phyloP scores from a whole-genome alignment of 2,113 vertebrate species.

The Crotalus horridus region DNA sequence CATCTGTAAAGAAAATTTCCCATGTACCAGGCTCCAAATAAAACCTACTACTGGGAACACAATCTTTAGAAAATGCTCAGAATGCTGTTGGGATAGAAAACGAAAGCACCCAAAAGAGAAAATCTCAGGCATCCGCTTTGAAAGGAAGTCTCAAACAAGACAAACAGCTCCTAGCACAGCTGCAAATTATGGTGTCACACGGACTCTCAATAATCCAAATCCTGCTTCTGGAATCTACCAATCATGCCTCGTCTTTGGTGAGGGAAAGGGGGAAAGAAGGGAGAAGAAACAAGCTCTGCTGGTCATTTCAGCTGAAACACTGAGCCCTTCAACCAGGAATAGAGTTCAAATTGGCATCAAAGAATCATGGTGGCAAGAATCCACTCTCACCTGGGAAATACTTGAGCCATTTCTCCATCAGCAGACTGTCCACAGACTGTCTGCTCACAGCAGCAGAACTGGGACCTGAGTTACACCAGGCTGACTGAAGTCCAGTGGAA shows the following conservation, averaged over 20 bases:
- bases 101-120: not conserved
- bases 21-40: not conserved
- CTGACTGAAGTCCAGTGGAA: constrained; percentile 32
- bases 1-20: not conserved
- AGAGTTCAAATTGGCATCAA: not conserved
- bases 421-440: constrained; percentile 63
- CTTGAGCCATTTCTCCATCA: constrained; percentile 77
- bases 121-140: not conserved
- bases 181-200: not conserved
- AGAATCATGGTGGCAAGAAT: not conserved
- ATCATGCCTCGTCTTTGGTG: not conserved
- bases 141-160: not conserved
- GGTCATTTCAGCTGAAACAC: not conserved
- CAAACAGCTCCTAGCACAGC: not conserved
- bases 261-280: not conserved
- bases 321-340: not conserved
- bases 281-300: not conserved
- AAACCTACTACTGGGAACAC: not conserved
- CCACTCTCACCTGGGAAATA: constrained; percentile 80
- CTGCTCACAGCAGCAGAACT: not conserved
- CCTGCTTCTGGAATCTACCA: not conserved
- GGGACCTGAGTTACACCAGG: constrained; percentile 50
- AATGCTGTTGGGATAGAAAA: not conserved
- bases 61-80: not conserved
- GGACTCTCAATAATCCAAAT: not conserved